A percentile compares a stretch with the other conserved stretches of the same genome.
phyloP scores from a whole-genome alignment of 2,113 vertebrate species.

The Eclectus roratus region DNA sequence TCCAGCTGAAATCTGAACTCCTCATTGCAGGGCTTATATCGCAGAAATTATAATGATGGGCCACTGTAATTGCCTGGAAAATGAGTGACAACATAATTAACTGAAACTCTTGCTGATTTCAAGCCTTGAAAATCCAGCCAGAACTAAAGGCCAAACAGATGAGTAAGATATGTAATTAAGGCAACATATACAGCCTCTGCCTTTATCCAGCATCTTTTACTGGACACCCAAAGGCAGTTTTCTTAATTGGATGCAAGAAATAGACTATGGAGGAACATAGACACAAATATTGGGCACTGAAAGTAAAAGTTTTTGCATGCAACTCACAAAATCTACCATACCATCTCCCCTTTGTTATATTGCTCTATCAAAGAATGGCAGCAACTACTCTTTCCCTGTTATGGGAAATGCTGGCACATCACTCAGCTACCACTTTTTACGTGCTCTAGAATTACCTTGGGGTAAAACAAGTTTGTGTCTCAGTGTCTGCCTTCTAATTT shows the following conservation, averaged over 20 bases:
- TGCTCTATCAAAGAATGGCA: neutral
- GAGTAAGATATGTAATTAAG: neutral
- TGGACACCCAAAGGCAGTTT: neutral
- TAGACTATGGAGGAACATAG: neutral
- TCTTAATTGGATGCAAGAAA: neutral
- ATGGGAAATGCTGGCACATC: neutral
- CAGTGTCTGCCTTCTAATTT: conserved; percentile 29
- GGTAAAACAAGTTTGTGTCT: conserved; percentile 3
- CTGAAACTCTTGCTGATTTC: neutral
- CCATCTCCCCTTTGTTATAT: neutral
- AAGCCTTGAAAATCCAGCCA: conserved; percentile 5
- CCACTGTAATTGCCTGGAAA: neutral
- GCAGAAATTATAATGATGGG: neutral
- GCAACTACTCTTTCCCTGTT: neutral
- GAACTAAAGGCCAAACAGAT: conserved; percentile 24
- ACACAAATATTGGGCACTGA: neutral
- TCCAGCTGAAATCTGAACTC: neutral
- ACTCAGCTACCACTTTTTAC: neutral
- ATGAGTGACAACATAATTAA: conserved; percentile 6
- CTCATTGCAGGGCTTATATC: neutral
- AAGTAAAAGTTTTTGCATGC: neutral
- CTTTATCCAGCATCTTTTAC: neutral
- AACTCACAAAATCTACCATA: neutral
- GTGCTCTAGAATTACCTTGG: neutral
- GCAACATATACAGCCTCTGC: neutral